Percentiles rank a stretch among this genome's conserved stretches.
phyloP scores from a whole-genome alignment of 2,797 vertebrate genomes.

The Coilia nasus region DNA sequence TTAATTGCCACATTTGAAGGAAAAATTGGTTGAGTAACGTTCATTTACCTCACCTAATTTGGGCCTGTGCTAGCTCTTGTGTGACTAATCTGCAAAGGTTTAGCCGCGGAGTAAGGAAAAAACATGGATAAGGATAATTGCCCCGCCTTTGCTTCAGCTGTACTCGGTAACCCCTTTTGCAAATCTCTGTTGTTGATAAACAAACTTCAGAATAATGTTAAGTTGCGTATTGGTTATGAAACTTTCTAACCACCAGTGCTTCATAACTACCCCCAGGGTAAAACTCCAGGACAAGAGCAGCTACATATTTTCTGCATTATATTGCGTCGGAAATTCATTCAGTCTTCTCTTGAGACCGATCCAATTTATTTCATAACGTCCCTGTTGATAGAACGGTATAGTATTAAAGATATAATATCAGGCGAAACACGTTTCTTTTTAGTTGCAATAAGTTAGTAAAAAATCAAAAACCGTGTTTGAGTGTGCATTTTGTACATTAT shows the following conservation, averaged over 20 bases:
- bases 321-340: neutral
- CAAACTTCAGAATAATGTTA: neutral
- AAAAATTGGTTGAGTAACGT: neutral
- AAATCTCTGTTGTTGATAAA: neutral
- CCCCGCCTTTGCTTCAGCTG: neutral
- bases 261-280: neutral
- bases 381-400: no score
- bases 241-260: neutral
- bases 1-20: neutral
- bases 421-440: no score
- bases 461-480: no score
- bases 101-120: constrained; percentile 11
- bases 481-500: neutral
- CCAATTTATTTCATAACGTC: neutral
- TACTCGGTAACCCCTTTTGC: neutral
- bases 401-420: no score
- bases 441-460: no score
- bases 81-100: constrained; percentile 30
- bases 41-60: neutral
- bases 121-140: neutral
- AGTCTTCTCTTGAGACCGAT: no score
- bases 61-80: constrained; percentile 31
- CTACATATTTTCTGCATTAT: neutral
- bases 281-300: neutral
- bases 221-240: neutral